Base-by-base conservation (phyloP, 2,113 vertebrate genomes). In the Cochlearius cochlearius region DNA sequence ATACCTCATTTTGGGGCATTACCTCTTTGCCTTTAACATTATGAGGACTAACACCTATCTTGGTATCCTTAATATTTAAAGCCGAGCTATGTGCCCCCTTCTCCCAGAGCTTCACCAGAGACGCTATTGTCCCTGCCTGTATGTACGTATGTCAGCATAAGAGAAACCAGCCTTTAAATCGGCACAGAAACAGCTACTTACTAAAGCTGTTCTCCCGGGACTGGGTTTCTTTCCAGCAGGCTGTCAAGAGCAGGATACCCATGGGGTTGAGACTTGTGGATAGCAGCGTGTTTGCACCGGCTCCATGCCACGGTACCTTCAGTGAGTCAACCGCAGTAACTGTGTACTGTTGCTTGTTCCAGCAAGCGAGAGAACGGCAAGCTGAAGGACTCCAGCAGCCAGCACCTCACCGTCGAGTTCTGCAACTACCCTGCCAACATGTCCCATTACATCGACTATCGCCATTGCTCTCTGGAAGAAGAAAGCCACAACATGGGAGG, bases 341-440 rank as follows among this genome's bases (percentile, higher is more conserved):
- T 7, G 12, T 18, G 10, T 63, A 2, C 63, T 91, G 34, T 77
- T 71, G 15, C 88, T 90, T 16, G 71, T 97, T 98, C 30, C 97
- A 99, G 99, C 96, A 98, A 99, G 69, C 96, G 98, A 59, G 98
- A 99, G 83, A 99, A 99, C 91, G 76, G 96, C 95, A 98, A 97
- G 89, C 97, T 97, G 92, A 94, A 90, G 79, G 97, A 97, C 41
- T 94, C 95, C 7, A 95, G 97, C 5, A 59, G 90, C 66, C 95
- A 96, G 56, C 96, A 98, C 68, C 80, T 99, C 41, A 92, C 59
- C 4, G 22, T 99, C 41, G 98, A 99, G 97, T 99, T 99, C 96
- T 99, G 98, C 95, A 98, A 9, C 93, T 99, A 99, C 86, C 94
- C 98, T 2, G 94, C 97, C 16, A 88, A 43, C 79, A 75, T 98